A percentile compares a stretch with the other conserved stretches of the same genome.
phyloP scores from a whole-genome alignment of 1,140 invertebrate species.

The Helicorthomorpha holstii region DNA sequence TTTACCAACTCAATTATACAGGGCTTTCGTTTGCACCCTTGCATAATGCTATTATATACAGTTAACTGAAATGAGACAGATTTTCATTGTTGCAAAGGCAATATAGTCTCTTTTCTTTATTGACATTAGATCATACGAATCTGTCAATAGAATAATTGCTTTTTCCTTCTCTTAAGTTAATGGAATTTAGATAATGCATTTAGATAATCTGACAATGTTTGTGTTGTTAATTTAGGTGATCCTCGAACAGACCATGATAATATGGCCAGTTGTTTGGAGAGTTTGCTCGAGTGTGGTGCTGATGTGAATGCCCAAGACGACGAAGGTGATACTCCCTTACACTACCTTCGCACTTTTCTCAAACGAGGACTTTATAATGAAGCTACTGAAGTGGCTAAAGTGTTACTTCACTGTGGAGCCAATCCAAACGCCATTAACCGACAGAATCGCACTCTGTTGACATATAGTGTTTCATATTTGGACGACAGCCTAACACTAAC shows the following conservation, averaged over 20 bases:
- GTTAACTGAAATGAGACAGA: no score
- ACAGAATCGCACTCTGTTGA: conserved; percentile 19
- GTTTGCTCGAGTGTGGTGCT: conserved; percentile 26
- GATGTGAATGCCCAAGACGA: conserved; percentile 24
- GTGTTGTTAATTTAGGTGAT: conserved; percentile 5
- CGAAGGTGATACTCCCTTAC: conserved; percentile 29
- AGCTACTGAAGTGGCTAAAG: conserved; percentile 15
- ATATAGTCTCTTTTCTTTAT: no score
- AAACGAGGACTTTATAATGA: conserved; percentile 17
- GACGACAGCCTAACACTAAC: conserved; percentile 20
- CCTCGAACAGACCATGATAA: not conserved
- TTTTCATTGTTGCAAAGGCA: no score
- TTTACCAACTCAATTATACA: no score
- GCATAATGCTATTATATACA: no score
- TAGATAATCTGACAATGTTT: no score
- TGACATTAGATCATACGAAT: no score
- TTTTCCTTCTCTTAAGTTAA: no score
- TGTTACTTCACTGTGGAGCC: conserved; percentile 20
- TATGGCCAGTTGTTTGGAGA: conserved; percentile 1
- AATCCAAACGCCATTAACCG: conserved; percentile 18
- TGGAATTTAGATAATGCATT: no score
- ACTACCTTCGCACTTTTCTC: conserved; percentile 18
- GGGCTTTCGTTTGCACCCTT: no score
- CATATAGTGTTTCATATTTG: conserved; percentile 21
- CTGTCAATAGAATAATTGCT: no score